Evolutionary conservation across 2,888 invertebrate species (phyloP), one percentile per base, ranked within the genome.

Genomic region (Polydrusus tereticollis): DNA sequence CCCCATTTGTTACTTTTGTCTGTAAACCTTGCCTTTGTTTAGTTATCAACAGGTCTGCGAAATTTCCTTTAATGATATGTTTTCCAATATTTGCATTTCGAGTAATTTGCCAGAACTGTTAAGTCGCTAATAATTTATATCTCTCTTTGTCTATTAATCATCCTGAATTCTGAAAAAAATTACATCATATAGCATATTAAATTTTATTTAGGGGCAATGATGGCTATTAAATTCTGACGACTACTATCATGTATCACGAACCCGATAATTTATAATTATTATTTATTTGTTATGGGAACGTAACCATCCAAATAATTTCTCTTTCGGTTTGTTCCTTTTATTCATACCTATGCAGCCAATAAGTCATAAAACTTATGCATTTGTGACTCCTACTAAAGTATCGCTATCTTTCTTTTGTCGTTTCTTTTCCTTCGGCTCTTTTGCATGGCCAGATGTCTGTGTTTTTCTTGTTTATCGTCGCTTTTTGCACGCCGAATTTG

Each of bases 311-410:
- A 68, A 68, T 68, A 60, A 68, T 60, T 41, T 55, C 58, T 41
- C 36, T 29, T 60, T 71, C 64, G 33, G 59, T 52, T 36, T 33
- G 47, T 43, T 43, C 43, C 36, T 71, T 68, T 65, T 66, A 66
- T 65, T 59, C 38, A 60, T 66, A 64, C 55, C 59, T 47, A 66
- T 59, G 43, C 43, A 36, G 65, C 64, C 62, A 64, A 72, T 72
- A 72, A 68, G 68, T 72, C 68, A 72, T 67, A 72, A 72, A 72
- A 67, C 55, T 55, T 67, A 63, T 69, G 58, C 64, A 64, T 71
- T 65, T 72, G 72, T 63, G 72, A 57, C 72, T 72, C 68, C 66
- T 68, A 68, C 64, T 47, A 64, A 36, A 45, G 43, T 64, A 72
- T 59, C 57, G 58, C 72, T 72, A 63, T 69, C 68, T 72, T 64